Conservation (phyloP, 1,140 invertebrate genomes). For the Protaetia brevitarsis region DNA sequence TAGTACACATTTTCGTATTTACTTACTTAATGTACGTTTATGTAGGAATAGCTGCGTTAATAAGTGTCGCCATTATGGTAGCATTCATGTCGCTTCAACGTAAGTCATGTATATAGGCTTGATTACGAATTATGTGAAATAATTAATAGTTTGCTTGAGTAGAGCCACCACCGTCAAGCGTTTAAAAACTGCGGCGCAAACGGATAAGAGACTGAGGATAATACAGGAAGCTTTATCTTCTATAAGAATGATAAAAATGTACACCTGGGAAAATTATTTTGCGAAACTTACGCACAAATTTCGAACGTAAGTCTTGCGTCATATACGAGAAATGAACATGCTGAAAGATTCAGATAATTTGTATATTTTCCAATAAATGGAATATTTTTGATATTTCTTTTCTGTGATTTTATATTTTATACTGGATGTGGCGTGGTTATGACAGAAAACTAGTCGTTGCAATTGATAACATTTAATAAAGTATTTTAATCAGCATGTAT, state of each 20-base stretch:
- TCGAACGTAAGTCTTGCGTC: conserved; percentile 21
- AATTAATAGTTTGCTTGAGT: conserved; percentile 24
- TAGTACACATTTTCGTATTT: conserved; percentile 17
- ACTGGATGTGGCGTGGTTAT: too few relatives aligned
- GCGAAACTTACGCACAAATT: not conserved
- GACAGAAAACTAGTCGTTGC: too few relatives aligned
- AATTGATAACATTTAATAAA: too few relatives aligned
- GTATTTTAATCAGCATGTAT: too few relatives aligned
- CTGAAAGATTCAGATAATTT: not conserved
- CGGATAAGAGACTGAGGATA: conserved; percentile 24
- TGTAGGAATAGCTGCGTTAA: conserved; percentile 69
- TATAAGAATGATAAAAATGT: conserved; percentile 28
- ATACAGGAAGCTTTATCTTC: conserved; percentile 25
- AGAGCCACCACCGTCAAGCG: not conserved
- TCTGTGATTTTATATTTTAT: too few relatives aligned
- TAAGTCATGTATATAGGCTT: conserved; percentile 40
- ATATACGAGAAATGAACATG: not conserved
- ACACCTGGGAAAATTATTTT: conserved; percentile 27
- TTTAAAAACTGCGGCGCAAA: conserved; percentile 22
- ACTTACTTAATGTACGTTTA: conserved; percentile 69
- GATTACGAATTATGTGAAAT: not conserved
- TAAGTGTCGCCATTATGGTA: conserved; percentile 74
- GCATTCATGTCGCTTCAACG: conserved; percentile 83
- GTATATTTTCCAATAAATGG: too few relatives aligned
- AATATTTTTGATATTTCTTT: too few relatives aligned